Evolutionary conservation across 1,140 invertebrate genomes (phyloP).

Genomic region (Aphelenchoides besseyi): DNA sequence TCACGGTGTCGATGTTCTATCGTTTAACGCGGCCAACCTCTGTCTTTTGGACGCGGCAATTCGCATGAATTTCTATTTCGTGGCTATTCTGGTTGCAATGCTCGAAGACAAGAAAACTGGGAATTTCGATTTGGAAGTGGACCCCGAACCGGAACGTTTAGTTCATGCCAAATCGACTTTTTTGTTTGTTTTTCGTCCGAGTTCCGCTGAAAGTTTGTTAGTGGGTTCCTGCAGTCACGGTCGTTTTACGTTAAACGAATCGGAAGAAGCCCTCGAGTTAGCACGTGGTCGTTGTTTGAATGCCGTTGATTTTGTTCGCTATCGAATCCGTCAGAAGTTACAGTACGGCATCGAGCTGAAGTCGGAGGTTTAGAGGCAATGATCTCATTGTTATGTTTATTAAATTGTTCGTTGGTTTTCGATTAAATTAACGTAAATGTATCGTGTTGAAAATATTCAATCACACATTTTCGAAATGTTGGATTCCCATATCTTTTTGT

Average conservation of each 20-base stretch:
- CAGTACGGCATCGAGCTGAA: background rate
- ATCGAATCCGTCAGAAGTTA: slow-evolving; percentile 38
- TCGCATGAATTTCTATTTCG: slow-evolving; percentile 36
- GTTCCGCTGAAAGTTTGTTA: background rate
- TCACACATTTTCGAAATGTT: no score
- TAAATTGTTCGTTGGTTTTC: slow-evolving; percentile 14
- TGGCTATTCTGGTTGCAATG: slow-evolving; percentile 25
- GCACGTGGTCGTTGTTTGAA: slow-evolving; percentile 22
- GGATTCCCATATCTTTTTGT: no score
- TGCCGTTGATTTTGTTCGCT: slow-evolving; percentile 39
- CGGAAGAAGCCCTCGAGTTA: slow-evolving; percentile 28
- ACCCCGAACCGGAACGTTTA: slow-evolving; percentile 18
- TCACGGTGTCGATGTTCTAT: slow-evolving; percentile 14
- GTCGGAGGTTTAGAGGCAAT: slow-evolving; percentile 7
- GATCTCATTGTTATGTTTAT: slow-evolving; percentile 20
- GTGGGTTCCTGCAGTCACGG: slow-evolving; percentile 19
- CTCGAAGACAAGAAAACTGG: slow-evolving; percentile 15
- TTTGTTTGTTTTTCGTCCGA: slow-evolving; percentile 35
- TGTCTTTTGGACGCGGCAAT: slow-evolving; percentile 42
- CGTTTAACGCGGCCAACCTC: slow-evolving; percentile 26
- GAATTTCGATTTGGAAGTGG: slow-evolving; percentile 24
- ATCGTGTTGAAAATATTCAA: no score
- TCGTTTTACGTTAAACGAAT: slow-evolving; percentile 24
- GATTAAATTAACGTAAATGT: no score
- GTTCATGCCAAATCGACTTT: slow-evolving; percentile 21